Evolutionary conservation across 2,797 vertebrate genomes (phyloP).

Genomic region (Tarsius wallacei): DNA sequence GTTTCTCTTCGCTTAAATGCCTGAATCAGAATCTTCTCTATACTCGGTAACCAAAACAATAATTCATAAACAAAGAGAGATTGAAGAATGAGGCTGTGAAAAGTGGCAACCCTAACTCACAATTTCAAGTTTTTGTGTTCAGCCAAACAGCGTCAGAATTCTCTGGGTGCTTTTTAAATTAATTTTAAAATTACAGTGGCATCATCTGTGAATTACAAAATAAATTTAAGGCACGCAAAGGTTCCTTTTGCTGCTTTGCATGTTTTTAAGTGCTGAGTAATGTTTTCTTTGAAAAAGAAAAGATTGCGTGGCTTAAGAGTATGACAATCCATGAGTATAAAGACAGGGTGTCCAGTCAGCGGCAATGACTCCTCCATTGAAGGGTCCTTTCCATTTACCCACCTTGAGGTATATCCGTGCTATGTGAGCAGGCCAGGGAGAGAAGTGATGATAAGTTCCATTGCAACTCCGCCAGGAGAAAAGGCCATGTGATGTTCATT

Average conservation of each 20-base stretch:
- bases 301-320: background rate
- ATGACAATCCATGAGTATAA: background rate
- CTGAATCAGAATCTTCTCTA: constrained; percentile 30
- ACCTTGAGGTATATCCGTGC: background rate
- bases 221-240: constrained; percentile 28
- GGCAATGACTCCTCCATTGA: accelerated
- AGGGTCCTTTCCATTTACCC: background rate
- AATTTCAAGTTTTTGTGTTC: constrained; percentile 10
- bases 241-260: constrained; percentile 29
- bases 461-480: background rate
- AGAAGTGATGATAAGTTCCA: background rate
- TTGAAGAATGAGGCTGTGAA: background rate
- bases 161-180: constrained; percentile 45
- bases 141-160: constrained; percentile 15
- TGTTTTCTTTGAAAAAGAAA: constrained; percentile 27
- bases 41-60: constrained; percentile 26
- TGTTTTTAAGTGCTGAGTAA: constrained; percentile 15
- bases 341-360: no score
- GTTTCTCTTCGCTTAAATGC: background rate
- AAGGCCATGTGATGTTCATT: background rate
- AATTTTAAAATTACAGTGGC: constrained; percentile 39
- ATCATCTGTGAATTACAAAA: constrained; percentile 47
- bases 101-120: background rate
- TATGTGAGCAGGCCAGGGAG: background rate
- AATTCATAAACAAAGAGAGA: constrained; percentile 22